Conservation (phyloP, 2,113 vertebrate genomes). For the Psittacula cyanocephala region DNA sequence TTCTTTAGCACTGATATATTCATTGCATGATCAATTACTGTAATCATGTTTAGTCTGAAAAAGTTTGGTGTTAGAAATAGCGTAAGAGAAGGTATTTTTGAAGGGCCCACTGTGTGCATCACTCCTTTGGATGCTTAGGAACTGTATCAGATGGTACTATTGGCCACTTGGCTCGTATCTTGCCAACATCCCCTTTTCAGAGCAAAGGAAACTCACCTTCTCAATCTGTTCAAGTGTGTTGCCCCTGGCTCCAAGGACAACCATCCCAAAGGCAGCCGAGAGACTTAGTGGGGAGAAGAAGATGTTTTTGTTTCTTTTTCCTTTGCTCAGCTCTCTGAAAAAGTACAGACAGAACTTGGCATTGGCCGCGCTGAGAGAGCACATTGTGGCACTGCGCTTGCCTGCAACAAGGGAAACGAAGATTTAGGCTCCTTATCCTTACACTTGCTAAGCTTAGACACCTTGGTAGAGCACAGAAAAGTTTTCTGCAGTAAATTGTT, state of each 20-base stretch:
- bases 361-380: slow-evolving; percentile 40
- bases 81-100: not conserved
- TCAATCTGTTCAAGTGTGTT: slow-evolving; percentile 50
- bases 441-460: not conserved
- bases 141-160: not conserved
- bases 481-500: not conserved
- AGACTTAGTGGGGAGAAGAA: slow-evolving; percentile 54
- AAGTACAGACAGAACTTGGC: slow-evolving; percentile 56
- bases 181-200: not conserved
- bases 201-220: not conserved
- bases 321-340: slow-evolving; percentile 42
- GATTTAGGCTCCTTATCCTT: not conserved
- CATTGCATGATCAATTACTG: not conserved
- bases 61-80: not conserved
- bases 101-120: not conserved
- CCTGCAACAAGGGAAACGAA: not conserved
- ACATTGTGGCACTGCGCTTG: not conserved
- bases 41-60: not conserved
- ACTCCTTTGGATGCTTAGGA: not conserved
- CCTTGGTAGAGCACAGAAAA: not conserved
- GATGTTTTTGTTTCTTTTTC: slow-evolving; percentile 37
- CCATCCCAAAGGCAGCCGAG: slow-evolving; percentile 56
- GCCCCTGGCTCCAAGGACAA: slow-evolving; percentile 35
- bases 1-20: not conserved
- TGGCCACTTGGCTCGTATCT: not conserved